Conservation (phyloP, 2,113 vertebrate species). For the Trachemys scripta region DNA sequence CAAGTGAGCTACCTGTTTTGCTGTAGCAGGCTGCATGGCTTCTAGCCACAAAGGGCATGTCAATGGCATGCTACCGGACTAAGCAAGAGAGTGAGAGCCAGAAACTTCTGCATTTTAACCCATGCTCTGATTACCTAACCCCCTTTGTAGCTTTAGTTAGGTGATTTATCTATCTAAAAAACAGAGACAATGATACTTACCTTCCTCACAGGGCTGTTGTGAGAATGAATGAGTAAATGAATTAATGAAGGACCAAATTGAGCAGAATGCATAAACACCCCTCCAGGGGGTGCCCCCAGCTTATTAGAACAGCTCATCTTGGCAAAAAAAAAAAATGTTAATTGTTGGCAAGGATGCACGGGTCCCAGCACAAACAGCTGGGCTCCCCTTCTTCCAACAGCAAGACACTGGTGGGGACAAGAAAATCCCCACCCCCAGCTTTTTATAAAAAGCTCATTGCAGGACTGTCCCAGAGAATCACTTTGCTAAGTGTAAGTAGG, state of each 20-base stretch:
- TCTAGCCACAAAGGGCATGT: background rate
- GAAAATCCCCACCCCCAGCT: background rate
- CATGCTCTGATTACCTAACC: background rate
- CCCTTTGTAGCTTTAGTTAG: constrained; percentile 4
- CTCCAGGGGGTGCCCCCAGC: background rate
- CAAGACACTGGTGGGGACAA: background rate
- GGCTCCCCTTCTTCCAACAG: background rate
- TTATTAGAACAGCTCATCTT: background rate
- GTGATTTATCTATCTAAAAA: constrained; percentile 3
- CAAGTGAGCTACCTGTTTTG: background rate
- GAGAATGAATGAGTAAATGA: background rate
- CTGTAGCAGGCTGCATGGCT: background rate
- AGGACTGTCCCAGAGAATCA: background rate
- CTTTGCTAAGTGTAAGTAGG: background rate
- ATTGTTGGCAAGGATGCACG: background rate
- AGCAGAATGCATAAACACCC: constrained; percentile 23
- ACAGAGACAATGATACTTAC: constrained; percentile 9
- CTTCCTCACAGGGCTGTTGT: background rate
- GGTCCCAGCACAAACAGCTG: background rate
- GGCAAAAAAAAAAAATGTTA: background rate
- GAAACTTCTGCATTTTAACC: background rate
- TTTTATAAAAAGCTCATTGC: background rate
- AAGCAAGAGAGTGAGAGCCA: background rate
- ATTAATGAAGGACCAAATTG: background rate
- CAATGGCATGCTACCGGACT: background rate